Evolutionary conservation across 2,113 vertebrate genomes (phyloP), one percentile per base, ranked within the genome.

Genomic region (Gallinago paraguaiae): DNA sequence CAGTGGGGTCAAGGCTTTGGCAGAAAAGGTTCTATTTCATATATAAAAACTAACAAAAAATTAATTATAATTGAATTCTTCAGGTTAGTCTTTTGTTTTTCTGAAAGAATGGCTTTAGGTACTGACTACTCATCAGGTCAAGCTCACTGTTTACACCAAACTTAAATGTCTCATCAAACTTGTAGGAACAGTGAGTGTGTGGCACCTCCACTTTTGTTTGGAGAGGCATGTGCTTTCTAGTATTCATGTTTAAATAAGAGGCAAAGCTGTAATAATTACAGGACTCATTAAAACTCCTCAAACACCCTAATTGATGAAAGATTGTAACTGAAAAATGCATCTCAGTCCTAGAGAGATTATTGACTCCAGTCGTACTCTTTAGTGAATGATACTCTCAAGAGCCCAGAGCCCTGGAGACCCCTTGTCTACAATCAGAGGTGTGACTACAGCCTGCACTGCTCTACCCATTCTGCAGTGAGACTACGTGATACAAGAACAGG

Each of bases 1-100:
- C 2, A 18, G 3, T 0, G 0, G 16, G 13, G 15, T 50, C 6
- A 57, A 8, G 3, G 6, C 35, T 85, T 75, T 69, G 27, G 39
- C 53, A 51, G 54, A 65, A 86, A 90, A 63, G 6, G 37, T 45
- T 76, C 4, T 41, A 70, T 59, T 82, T 79, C 17, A 46, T 64
- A 17, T 25, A 64, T 30, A 20, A 56, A 15, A 68, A 77, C 3
- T 14, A 82, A 41, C 7, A 45, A 41, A 4, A 72, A 76, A 9
- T 43, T 56, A 82, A 69, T 51, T 27, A 18, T 28, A 74, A 41
- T 8, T 33, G 17, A 86, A 69, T 69, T 86, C 2, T 77, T 80
- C 54, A 61, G 30, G 12, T 54, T 61, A 76, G 10, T 14, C 25
- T 80, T 81, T 51, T 30, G 81, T 61, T 76, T 82, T 85, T 71